A percentile compares a stretch with the other conserved stretches of the same genome.
These are phyloP conservation scores for Pterocles burchelli DNA, from an alignment of 2,113 vertebrate genomes.

Conservation along the genomic window DNA sequence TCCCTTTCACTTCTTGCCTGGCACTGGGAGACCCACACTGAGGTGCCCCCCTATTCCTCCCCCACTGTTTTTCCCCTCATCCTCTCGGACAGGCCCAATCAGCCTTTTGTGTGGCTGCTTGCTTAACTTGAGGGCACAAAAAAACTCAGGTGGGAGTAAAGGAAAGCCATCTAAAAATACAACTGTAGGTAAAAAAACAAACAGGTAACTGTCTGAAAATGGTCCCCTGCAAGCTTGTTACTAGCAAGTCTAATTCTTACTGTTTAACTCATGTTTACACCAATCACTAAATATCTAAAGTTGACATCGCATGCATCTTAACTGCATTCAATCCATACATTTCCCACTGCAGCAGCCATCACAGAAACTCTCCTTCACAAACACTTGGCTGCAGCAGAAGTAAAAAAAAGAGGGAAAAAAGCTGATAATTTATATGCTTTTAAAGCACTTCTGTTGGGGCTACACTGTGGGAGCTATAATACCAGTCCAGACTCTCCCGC, in stretches of 20 bases:
- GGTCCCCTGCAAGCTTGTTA: background rate
- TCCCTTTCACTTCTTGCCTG: background rate
- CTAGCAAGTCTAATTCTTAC: background rate
- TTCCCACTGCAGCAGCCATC: background rate
- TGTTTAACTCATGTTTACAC: background rate
- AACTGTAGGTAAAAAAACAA: background rate
- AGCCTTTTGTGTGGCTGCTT: background rate
- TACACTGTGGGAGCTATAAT: accelerated
- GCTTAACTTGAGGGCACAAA: background rate
- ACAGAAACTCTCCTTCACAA: background rate
- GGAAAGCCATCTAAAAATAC: background rate
- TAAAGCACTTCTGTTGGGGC: background rate
- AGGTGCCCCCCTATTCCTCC: background rate
- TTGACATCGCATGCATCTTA: background rate
- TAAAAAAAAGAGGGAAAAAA: background rate
- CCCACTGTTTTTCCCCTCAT: background rate
- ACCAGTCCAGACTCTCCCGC: background rate
- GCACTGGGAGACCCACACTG: background rate
- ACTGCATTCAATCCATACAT: background rate
- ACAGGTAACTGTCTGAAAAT: background rate
- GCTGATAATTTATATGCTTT: background rate
- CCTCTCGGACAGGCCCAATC: background rate
- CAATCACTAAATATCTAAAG: background rate
- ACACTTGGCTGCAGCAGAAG: background rate
- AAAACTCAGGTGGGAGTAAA: background rate